A percentile compares a stretch with the other conserved stretches of the same genome.
Conservation (phyloP, 2,888 invertebrate species). For the Melieria crassipennis region DNA sequence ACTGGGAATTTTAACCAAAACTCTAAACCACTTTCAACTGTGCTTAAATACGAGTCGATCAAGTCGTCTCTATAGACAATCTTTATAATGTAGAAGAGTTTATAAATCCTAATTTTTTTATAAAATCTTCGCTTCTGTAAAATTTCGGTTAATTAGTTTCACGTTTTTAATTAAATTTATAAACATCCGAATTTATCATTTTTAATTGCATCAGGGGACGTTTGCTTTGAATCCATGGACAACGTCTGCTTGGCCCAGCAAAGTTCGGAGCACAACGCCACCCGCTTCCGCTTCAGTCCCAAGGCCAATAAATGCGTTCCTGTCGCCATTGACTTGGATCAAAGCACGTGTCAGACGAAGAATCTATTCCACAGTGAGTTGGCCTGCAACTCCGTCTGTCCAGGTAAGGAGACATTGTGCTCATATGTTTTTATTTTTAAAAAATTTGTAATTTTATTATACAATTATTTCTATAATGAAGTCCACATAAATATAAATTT, state of each 20-base stretch:
- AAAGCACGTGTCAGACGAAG: conserved; percentile 82
- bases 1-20: neutral
- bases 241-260: conserved; percentile 67
- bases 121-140: too few species aligned
- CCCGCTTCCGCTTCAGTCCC: conserved; percentile 81
- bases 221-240: conserved; percentile 81
- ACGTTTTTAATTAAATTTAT: neutral
- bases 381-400: conserved; percentile 83
- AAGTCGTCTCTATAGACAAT: conserved; percentile 9
- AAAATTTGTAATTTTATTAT: neutral
- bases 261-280: conserved; percentile 61
- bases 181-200: neutral
- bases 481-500: neutral
- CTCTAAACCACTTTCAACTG: neutral
- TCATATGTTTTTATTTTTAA: neutral
- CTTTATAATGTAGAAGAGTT: neutral
- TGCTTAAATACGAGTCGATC: too few species aligned
- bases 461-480: neutral
- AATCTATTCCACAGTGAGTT: conserved; percentile 85
- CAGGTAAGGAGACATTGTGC: conserved; percentile 68
- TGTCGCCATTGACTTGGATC: conserved; percentile 69
- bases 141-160: too few species aligned
- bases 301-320: conserved; percentile 79
- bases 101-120: too few species aligned
- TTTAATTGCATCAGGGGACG: conserved; percentile 70